Evolutionary conservation across 2,113 vertebrate genomes (phyloP).

Genomic region (Chionomys nivalis): DNA sequence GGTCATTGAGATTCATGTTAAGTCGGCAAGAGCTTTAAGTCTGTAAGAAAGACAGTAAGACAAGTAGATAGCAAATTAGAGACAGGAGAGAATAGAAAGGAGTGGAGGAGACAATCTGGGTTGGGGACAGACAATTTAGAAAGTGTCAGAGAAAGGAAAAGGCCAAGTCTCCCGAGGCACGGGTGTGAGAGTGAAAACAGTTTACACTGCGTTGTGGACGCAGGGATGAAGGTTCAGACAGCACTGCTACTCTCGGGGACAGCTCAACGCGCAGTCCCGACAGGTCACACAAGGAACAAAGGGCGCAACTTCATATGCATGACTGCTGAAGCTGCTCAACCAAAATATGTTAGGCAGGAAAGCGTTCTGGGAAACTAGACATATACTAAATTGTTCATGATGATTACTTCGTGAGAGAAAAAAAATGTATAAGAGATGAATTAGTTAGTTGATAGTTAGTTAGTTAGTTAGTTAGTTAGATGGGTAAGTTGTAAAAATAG

Average conservation of each 20-base stretch:
- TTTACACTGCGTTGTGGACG: too few species aligned
- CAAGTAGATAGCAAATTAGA: fast-evolving
- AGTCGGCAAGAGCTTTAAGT: neutral
- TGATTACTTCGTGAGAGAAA: neutral
- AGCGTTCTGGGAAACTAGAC: neutral
- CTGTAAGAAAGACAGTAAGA: neutral
- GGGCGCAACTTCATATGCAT: neutral
- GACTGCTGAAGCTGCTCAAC: neutral
- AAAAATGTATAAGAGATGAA: neutral
- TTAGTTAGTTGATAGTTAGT: too few species aligned
- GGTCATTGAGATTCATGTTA: neutral
- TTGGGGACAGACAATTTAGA: neutral
- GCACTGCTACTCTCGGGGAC: neutral
- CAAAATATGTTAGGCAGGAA: neutral
- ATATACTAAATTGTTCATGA: neutral
- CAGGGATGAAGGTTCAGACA: neutral
- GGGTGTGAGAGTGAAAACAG: neutral
- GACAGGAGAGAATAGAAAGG: neutral
- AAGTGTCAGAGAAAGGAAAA: neutral
- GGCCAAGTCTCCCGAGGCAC: neutral
- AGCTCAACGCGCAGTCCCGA: neutral
- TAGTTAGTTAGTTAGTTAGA: too few species aligned
- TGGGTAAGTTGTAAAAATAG: neutral
- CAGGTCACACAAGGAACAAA: conserved; percentile 33
- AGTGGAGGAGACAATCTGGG: too few species aligned